Evolutionary conservation across 2,113 vertebrate species (phyloP).

Genomic region (Phrynocephalus versicolor): DNA sequence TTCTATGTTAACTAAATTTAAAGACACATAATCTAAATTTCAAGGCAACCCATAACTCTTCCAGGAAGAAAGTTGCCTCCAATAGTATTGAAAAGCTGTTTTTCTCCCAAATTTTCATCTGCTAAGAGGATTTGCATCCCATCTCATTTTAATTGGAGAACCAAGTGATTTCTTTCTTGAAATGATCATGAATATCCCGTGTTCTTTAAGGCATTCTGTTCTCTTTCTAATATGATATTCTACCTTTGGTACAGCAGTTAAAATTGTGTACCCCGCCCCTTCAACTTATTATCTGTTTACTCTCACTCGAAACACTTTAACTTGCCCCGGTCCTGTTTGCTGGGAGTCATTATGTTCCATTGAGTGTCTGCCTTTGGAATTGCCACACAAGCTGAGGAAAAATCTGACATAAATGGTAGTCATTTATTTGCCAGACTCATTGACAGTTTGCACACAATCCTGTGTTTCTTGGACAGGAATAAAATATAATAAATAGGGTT

Average conservation of each 20-base stretch:
- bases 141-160: slow-evolving; percentile 18
- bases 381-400: slow-evolving; percentile 40
- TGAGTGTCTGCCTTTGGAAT: slow-evolving; percentile 51
- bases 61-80: slow-evolving; percentile 16
- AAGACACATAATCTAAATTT: slow-evolving; percentile 20
- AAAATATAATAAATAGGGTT: too few relatives aligned
- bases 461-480: not conserved
- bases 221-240: slow-evolving; percentile 52
- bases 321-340: slow-evolving; percentile 62
- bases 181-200: slow-evolving; percentile 42
- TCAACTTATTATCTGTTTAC: slow-evolving; percentile 29
- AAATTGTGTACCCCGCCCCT: slow-evolving; percentile 50
- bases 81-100: not conserved
- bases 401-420: slow-evolving; percentile 33
- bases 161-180: slow-evolving; percentile 40
- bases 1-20: slow-evolving; percentile 2
- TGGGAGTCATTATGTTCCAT: slow-evolving; percentile 53
- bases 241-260: slow-evolving; percentile 39
- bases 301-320: slow-evolving; percentile 56
- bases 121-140: slow-evolving; percentile 19
- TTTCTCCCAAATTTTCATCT: slow-evolving; percentile 22
- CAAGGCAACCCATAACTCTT: slow-evolving; percentile 29
- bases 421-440: not conserved
- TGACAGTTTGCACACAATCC: not conserved
- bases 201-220: slow-evolving; percentile 40